Conservation (phyloP, 2,888 invertebrate species). For the Laothoe populi region DNA sequence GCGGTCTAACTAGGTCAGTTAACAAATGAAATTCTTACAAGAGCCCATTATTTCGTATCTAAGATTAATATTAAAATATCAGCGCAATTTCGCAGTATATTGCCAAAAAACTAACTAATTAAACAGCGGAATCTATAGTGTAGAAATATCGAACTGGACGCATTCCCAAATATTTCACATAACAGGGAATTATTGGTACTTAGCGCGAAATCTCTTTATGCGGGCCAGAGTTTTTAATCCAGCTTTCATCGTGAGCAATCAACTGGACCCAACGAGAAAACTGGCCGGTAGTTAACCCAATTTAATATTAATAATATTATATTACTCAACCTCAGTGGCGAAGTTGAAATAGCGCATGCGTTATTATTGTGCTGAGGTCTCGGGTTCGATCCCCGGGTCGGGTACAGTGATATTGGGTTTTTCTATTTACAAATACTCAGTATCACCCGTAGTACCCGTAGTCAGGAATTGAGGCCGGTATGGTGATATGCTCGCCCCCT, state of each 20-base stretch:
- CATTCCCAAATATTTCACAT: conserved; percentile 44
- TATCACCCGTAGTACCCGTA: too few relatives aligned
- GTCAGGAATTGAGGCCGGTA: too few relatives aligned
- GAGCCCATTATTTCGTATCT: too few relatives aligned
- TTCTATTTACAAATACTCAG: too few relatives aligned
- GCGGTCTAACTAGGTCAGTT: not conserved
- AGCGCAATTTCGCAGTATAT: not conserved
- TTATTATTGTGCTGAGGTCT: too few relatives aligned
- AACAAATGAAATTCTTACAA: not conserved
- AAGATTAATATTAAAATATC: not conserved
- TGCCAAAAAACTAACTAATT: conserved; percentile 11
- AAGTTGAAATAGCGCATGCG: too few relatives aligned
- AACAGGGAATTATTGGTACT: conserved; percentile 47
- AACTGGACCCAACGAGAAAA: not conserved
- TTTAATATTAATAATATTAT: conserved; percentile 7
- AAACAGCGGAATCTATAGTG: not conserved
- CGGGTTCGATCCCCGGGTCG: too few relatives aligned
- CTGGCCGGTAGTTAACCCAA: too few relatives aligned
- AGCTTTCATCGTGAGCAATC: conserved; percentile 9
- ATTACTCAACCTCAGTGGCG: too few relatives aligned
- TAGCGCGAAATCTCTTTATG: conserved; percentile 47
- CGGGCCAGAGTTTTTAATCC: conserved; percentile 43
- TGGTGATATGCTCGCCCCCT: too few relatives aligned
- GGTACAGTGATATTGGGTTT: too few relatives aligned
- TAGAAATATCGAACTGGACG: not conserved